Conservation (phyloP, 1,140 invertebrate genomes). For the Microvelia longipes region DNA sequence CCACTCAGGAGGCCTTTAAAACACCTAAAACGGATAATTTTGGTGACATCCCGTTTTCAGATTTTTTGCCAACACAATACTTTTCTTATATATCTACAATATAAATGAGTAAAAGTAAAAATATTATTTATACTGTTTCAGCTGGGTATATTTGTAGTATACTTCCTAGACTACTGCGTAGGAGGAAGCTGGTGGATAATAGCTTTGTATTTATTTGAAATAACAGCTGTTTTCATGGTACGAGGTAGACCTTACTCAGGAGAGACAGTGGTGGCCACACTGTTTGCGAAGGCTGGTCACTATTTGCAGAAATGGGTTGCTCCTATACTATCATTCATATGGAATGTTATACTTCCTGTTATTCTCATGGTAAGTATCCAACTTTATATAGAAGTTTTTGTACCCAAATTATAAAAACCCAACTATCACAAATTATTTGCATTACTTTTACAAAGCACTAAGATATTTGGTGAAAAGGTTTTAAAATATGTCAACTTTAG, state of each 20-base stretch:
- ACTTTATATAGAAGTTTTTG: too few relatives aligned
- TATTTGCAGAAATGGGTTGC: slow-evolving; percentile 43
- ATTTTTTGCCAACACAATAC: too few relatives aligned
- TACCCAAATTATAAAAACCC: too few relatives aligned
- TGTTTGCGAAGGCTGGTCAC: slow-evolving; percentile 35
- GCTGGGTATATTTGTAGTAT: slow-evolving; percentile 68
- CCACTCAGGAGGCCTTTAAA: too few relatives aligned
- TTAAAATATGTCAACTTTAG: too few relatives aligned
- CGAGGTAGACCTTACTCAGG: slow-evolving; percentile 68
- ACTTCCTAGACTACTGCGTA: slow-evolving; percentile 67
- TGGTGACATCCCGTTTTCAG: too few relatives aligned
- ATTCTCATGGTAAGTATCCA: slow-evolving; percentile 47
- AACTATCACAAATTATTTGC: too few relatives aligned
- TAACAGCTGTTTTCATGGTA: slow-evolving; percentile 63
- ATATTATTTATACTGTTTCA: slow-evolving; percentile 28
- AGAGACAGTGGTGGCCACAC: slow-evolving; percentile 53
- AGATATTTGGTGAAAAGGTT: too few relatives aligned
- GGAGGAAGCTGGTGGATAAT: slow-evolving; percentile 76
- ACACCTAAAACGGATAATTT: too few relatives aligned
- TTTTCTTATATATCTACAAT: too few relatives aligned
- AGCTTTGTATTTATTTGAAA: slow-evolving; percentile 55
- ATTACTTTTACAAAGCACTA: too few relatives aligned
- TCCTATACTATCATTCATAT: slow-evolving; percentile 62
- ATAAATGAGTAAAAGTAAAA: too few relatives aligned
- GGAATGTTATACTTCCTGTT: slow-evolving; percentile 72